Percentiles rank a stretch among this genome's conserved stretches.
Evolutionary conservation across 2,888 invertebrate species (phyloP).

Genomic region (Notocelia uddmanniana): DNA sequence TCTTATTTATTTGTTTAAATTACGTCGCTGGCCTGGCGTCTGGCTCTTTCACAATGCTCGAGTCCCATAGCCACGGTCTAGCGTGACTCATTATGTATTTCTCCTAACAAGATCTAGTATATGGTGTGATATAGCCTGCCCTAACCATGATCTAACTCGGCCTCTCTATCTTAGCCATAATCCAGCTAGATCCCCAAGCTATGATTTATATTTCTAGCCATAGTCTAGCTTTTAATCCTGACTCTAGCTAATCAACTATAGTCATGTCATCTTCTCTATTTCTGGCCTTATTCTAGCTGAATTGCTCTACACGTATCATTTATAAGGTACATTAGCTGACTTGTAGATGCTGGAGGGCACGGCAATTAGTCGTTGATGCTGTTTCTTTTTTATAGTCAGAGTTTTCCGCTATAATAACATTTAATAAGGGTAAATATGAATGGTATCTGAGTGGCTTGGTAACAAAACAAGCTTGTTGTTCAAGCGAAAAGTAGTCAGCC

Average conservation of each 20-base stretch:
- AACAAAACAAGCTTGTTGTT: constrained; percentile 19
- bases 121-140: too few relatives aligned
- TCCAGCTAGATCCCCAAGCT: neutral
- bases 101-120: too few relatives aligned
- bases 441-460: neutral
- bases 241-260: neutral
- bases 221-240: neutral
- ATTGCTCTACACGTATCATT: too few relatives aligned
- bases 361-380: neutral
- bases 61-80: neutral
- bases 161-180: neutral
- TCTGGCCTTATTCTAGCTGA: too few relatives aligned
- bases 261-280: too few relatives aligned
- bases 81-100: too few relatives aligned
- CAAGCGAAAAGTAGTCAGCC: constrained; percentile 41
- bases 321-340: too few relatives aligned
- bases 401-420: neutral
- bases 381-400: neutral
- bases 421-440: neutral
- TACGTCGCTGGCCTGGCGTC: too few relatives aligned
- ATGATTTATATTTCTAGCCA: too few relatives aligned
- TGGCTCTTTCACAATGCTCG: too few relatives aligned
- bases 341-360: neutral
- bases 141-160: too few relatives aligned
- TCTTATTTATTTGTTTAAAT: too few relatives aligned